A percentile compares a stretch with the other conserved stretches of the same genome.
These are phyloP conservation scores for Cetonia aurata DNA, from an alignment of 2,888 invertebrate genomes.

Conservation along the genomic window DNA sequence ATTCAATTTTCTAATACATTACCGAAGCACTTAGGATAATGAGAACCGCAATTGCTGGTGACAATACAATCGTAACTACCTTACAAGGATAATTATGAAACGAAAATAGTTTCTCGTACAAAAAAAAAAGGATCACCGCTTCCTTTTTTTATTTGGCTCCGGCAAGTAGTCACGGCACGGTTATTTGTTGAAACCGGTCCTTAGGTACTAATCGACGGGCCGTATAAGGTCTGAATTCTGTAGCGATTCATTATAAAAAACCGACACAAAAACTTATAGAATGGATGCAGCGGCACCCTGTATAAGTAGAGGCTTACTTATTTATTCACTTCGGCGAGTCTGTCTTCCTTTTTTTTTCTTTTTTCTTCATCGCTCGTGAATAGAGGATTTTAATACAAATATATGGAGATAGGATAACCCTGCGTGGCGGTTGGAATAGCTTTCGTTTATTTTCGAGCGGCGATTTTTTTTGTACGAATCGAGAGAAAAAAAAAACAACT, in stretches of 20 bases:
- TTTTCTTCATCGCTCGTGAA: background rate
- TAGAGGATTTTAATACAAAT: constrained; percentile 15
- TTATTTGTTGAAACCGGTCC: constrained; percentile 44
- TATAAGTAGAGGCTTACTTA: constrained; percentile 33
- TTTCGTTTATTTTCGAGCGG: no score
- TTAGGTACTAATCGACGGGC: constrained; percentile 43
- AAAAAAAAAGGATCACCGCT: constrained; percentile 19
- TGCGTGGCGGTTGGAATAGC: no score
- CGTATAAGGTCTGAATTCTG: constrained; percentile 43
- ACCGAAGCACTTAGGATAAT: no score
- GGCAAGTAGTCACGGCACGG: constrained; percentile 42
- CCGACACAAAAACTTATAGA: constrained; percentile 42
- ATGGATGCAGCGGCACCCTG: constrained; percentile 41
- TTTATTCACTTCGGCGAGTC: constrained; percentile 37
- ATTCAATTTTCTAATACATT: no score
- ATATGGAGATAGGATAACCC: background rate
- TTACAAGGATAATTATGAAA: constrained; percentile 39
- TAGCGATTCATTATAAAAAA: constrained; percentile 43
- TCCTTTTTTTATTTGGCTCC: constrained; percentile 16
- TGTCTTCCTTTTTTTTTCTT: constrained; percentile 1
- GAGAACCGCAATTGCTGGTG: background rate
- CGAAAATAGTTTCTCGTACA: constrained; percentile 40
- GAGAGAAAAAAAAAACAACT: no score
- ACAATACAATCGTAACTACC: constrained; percentile 27
- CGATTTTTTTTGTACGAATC: no score